Percentiles rank a stretch among this genome's conserved stretches.
Evolutionary conservation across 2,113 vertebrate genomes (phyloP).

Genomic region (Ictidomys tridecemlineatus): DNA sequence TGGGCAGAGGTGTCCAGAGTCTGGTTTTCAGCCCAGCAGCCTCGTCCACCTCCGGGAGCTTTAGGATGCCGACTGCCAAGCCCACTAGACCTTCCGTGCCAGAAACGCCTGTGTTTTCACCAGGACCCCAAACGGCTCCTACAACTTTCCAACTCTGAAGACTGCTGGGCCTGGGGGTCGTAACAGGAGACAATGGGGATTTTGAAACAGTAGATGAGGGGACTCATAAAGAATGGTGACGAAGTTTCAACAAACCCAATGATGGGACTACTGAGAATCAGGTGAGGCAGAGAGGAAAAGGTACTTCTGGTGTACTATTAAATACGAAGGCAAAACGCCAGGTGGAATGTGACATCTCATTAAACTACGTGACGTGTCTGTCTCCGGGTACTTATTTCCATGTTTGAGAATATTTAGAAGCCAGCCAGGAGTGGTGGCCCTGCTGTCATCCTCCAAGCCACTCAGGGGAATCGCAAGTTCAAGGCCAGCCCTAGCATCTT

Average conservation of each 20-base stretch:
- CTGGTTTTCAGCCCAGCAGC: neutral
- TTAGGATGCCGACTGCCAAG: neutral
- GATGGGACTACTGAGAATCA: conserved; percentile 21
- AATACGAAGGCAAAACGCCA: neutral
- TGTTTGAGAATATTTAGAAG: neutral
- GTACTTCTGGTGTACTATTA: neutral
- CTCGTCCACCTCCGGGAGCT: neutral
- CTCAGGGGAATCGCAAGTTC: no score
- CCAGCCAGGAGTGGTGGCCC: no score
- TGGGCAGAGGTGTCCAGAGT: neutral
- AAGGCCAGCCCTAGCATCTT: no score
- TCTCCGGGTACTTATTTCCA: neutral
- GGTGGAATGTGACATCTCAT: neutral
- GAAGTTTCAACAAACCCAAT: neutral
- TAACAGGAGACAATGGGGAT: neutral
- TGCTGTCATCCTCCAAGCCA: no score
- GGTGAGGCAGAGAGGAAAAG: neutral
- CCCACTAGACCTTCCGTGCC: no score
- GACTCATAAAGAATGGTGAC: neutral
- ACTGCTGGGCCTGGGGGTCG: accelerated
- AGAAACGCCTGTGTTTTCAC: neutral
- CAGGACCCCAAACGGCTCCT: neutral
- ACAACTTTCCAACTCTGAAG: neutral
- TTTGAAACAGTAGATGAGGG: neutral
- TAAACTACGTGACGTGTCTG: neutral